phyloP scores from a whole-genome alignment of 2,113 vertebrate genomes.

The Plecotus auritus region DNA sequence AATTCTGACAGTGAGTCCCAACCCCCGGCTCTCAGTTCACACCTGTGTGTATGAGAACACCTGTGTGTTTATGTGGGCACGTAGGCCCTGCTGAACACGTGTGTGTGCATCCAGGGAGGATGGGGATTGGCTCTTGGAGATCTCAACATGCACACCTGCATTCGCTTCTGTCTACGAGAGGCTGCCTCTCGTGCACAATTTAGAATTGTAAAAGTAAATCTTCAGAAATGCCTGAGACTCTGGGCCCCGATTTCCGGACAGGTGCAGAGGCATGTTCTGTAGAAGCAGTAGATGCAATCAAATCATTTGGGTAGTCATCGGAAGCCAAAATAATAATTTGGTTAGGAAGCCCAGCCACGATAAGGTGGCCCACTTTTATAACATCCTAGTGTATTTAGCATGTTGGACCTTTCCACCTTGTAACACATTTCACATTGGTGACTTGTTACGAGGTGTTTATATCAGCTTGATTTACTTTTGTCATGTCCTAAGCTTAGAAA shows the following conservation, averaged over 20 bases:
- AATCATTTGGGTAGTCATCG: background rate
- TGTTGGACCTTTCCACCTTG: background rate
- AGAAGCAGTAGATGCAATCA: background rate
- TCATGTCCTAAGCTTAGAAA: slow-evolving; percentile 1
- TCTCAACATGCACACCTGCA: background rate
- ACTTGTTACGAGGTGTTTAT: background rate
- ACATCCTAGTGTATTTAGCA: background rate
- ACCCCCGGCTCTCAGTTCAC: background rate
- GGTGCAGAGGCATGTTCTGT: background rate
- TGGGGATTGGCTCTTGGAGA: background rate
- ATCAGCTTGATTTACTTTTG: background rate
- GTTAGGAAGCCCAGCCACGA: slow-evolving; percentile 2
- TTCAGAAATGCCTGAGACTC: background rate
- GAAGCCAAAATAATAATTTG: slow-evolving; percentile 1
- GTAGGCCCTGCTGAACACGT: background rate
- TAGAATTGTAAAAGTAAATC: background rate
- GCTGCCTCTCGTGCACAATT: background rate
- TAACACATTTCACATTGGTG: background rate
- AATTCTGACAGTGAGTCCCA: background rate
- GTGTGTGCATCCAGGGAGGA: background rate
- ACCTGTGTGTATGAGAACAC: background rate
- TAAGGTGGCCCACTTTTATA: background rate
- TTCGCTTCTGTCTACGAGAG: background rate
- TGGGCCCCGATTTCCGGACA: background rate
- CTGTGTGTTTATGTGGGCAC: background rate